Evolutionary conservation across 2,113 vertebrate species (phyloP).

Genomic region (Propithecus coquereli): DNA sequence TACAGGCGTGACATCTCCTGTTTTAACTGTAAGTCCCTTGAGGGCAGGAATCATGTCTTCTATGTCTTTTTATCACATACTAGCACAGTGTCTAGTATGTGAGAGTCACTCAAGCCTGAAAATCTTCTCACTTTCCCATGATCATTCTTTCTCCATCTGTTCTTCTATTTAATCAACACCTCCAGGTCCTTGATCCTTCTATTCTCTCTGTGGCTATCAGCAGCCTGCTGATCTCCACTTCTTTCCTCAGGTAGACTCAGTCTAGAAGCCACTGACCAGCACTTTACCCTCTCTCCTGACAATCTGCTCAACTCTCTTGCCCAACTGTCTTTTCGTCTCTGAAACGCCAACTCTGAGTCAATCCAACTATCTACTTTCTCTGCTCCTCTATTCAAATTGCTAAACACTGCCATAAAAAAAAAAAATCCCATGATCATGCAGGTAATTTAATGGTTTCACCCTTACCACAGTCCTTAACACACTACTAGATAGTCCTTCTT

Average conservation of each 20-base stretch:
- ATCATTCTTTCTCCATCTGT: not conserved
- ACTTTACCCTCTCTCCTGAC: not conserved
- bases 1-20: not conserved
- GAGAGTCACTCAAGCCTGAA: not conserved
- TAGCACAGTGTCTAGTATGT: not conserved
- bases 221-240: not conserved
- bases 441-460: not conserved
- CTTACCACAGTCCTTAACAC: not conserved
- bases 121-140: not conserved
- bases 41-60: not conserved
- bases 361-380: not conserved
- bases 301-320: not conserved
- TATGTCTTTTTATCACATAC: not conserved
- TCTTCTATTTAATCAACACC: not conserved
- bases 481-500: not conserved
- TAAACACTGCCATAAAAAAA: not conserved
- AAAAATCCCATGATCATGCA: not conserved
- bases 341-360: not conserved
- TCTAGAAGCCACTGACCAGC: not conserved
- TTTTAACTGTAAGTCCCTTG: not conserved
- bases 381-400: not conserved
- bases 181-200: not conserved
- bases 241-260: not conserved
- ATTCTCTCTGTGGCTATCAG: not conserved
- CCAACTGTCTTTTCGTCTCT: not conserved